phyloP scores from a whole-genome alignment of 2,797 vertebrate genomes.

The Myiotriccus ornatus region DNA sequence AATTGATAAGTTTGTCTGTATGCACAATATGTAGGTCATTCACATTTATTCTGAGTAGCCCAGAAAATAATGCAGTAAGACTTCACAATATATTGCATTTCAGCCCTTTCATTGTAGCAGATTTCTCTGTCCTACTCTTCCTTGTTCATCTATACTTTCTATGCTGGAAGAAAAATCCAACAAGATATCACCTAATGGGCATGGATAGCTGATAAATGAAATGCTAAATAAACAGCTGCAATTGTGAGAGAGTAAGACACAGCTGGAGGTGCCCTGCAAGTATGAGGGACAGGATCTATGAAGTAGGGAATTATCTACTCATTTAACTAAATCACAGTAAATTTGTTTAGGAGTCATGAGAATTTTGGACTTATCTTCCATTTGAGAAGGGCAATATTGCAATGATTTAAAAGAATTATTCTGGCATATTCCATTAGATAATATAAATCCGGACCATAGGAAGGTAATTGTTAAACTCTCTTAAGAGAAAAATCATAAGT shows the following conservation, averaged over 20 bases:
- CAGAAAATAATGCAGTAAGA: neutral
- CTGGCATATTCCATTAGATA: neutral
- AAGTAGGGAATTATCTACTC: neutral
- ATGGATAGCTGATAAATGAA: neutral
- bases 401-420: neutral
- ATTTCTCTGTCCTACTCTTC: neutral
- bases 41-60: neutral
- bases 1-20: neutral
- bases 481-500: neutral
- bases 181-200: neutral
- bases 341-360: neutral
- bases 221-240: neutral
- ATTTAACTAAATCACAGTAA: neutral
- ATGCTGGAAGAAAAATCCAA: neutral
- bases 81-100: neutral
- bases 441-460: neutral
- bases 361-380: neutral
- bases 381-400: neutral
- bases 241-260: neutral
- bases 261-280: neutral
- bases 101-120: neutral
- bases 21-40: neutral
- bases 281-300: neutral
- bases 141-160: neutral
- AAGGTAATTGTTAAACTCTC: neutral